A percentile compares a stretch with the other conserved stretches of the same genome.
Conservation (phyloP, 1,140 invertebrate genomes). For the Euwallacea similis region DNA sequence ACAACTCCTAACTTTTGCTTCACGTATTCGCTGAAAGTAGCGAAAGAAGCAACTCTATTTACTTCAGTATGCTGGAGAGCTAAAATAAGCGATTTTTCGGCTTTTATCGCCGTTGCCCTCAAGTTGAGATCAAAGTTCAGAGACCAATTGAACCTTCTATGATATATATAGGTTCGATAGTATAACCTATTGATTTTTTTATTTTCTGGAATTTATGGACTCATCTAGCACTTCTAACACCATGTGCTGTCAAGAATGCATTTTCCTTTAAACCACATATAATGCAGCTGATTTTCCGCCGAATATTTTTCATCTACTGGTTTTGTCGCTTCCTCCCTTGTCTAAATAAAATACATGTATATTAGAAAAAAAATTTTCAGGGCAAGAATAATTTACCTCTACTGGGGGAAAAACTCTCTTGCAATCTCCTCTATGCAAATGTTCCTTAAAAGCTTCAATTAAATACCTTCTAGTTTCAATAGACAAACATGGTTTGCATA, state of each 20-base stretch:
- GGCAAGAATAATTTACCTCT: constrained; percentile 60
- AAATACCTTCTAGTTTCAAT: constrained; percentile 62
- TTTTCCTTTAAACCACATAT: constrained; percentile 82
- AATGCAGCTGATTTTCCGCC: constrained; percentile 67
- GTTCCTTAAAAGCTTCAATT: constrained; percentile 74
- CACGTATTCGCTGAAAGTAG: no score
- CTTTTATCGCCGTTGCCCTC: no score
- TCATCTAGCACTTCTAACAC: constrained; percentile 57
- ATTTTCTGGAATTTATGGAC: no score
- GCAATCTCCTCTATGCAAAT: constrained; percentile 75
- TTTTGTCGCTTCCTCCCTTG: constrained; percentile 39
- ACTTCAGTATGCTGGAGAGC: no score
- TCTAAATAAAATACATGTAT: constrained; percentile 47
- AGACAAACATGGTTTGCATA: constrained; percentile 80
- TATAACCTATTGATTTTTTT: no score
- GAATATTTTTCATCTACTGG: constrained; percentile 56
- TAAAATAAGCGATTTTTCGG: no score
- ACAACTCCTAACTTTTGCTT: no score
- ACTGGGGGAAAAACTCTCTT: constrained; percentile 78
- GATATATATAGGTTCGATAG: no score
- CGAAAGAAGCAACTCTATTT: no score
- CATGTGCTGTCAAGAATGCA: constrained; percentile 72
- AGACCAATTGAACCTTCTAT: no score
- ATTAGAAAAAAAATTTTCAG: constrained; percentile 49
- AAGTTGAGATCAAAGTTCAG: no score